phyloP scores from a whole-genome alignment of 2,797 vertebrate genomes.

The Synanceia verrucosa region DNA sequence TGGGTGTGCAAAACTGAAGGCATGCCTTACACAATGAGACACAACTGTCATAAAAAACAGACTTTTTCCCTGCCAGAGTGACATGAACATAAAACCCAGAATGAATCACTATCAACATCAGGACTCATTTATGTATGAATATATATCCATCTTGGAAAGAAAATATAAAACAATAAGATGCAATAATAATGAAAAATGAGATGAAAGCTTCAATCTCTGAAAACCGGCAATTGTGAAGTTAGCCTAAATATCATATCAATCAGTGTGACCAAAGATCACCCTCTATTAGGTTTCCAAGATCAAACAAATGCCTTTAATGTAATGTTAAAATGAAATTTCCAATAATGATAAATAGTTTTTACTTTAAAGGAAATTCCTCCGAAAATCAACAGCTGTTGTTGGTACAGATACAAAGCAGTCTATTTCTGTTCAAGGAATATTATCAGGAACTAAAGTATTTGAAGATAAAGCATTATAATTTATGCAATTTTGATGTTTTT shows the following conservation, averaged over 20 bases:
- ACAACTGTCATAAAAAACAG: neutral
- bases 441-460: no score
- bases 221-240: neutral
- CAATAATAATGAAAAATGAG: neutral
- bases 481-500: no score
- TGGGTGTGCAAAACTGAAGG: conserved; percentile 11
- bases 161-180: neutral
- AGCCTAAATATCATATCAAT: neutral
- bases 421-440: no score
- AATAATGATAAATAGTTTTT: neutral
- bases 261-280: neutral
- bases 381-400: neutral
- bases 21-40: neutral
- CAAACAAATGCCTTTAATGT: neutral
- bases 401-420: no score
- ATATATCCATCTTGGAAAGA: neutral
- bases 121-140: neutral
- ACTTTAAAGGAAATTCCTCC: neutral
- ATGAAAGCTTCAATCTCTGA: neutral
- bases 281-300: neutral
- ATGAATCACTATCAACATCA: neutral
- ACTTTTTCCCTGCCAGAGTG: neutral
- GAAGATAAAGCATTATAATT: no score
- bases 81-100: conserved; percentile 13
- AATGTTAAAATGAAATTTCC: neutral